Base-by-base conservation (phyloP, 2,888 invertebrate genomes). In the Euzetes globulus region DNA sequence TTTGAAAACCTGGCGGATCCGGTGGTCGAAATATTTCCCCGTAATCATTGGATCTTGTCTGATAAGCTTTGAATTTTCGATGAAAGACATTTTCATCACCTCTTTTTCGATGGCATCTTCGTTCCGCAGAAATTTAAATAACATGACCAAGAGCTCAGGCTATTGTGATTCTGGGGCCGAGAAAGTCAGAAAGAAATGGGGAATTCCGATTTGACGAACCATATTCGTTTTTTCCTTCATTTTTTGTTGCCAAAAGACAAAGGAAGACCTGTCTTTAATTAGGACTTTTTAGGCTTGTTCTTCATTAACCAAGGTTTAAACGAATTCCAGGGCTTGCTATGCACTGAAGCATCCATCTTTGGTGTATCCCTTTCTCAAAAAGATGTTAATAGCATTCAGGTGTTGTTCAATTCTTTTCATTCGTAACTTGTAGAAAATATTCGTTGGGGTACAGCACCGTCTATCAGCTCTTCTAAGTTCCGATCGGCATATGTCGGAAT, bases 31-130 rank as follows among this genome's bases (percentile, higher is more conserved):
- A 76, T 79, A 78, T 22, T 77, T 27, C 7, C 79, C 77, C 60
- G 78, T 78, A 11, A 77, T 80, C 2, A 79, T 78, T 17, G 79
- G 80, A 71, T 80, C 77, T 13, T 77, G 60, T 13, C 75, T 75
- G 6, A 80, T 77, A 11, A 75, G 65, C 72, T 68, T 7, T 13
- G 37, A 45, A 13, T 52, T 45, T 7, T 73, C 73, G n/a, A 5
- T 1, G 19, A 1, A 41, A 7, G 25, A 19, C 1, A 72, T 1
- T 3, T 11, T 13, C 25, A 22, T 11, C 1, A 27, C 22, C 17
- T 72, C 72, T 41, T 7, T 13, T 4, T 33, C 4, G 7, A 13
- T 11, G 7, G 27, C 58, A 13, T 11, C 15, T 29, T 19, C 1
- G 1, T 65, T 25, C 2, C 78, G 78, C 47, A 77, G 65, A 29